Percentiles rank a stretch among this genome's conserved stretches.
Evolutionary conservation across 1,140 invertebrate genomes (phyloP).

Genomic region (Coboldia fuscipes): DNA sequence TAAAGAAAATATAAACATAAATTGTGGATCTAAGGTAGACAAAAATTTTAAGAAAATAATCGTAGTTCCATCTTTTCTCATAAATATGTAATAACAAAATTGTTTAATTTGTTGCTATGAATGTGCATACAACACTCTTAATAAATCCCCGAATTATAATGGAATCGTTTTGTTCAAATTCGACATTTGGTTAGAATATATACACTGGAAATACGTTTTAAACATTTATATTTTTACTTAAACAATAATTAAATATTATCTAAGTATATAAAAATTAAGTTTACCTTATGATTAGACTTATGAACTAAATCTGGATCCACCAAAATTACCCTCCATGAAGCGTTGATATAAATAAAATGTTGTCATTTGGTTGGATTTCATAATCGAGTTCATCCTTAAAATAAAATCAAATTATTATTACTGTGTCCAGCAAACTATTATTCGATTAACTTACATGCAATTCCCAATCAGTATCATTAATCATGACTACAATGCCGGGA

Average conservation of each 20-base stretch:
- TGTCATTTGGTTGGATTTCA: slow-evolving; percentile 25
- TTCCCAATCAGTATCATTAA: slow-evolving; percentile 91
- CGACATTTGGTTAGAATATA: no score
- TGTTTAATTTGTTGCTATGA: no score
- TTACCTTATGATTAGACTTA: background rate
- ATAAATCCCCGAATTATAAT: no score
- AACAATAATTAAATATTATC: background rate
- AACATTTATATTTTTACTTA: background rate
- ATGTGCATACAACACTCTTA: no score
- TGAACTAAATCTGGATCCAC: no score
- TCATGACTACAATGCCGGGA: slow-evolving; percentile 76
- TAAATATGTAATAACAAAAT: no score
- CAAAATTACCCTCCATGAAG: slow-evolving; percentile 29
- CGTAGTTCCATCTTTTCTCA: no score
- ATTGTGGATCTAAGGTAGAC: no score
- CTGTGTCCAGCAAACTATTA: background rate
- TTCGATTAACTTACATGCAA: slow-evolving; percentile 34
- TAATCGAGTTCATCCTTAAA: slow-evolving; percentile 27
- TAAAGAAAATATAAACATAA: no score
- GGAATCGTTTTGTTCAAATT: no score
- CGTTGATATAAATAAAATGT: slow-evolving; percentile 33
- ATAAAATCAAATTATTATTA: background rate
- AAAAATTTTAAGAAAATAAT: no score
- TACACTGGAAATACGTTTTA: no score
- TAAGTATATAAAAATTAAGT: background rate